These are phyloP conservation scores for Rhopalosiphum padi DNA, from an alignment of 1,140 invertebrate genomes.

Conservation along the genomic window DNA sequence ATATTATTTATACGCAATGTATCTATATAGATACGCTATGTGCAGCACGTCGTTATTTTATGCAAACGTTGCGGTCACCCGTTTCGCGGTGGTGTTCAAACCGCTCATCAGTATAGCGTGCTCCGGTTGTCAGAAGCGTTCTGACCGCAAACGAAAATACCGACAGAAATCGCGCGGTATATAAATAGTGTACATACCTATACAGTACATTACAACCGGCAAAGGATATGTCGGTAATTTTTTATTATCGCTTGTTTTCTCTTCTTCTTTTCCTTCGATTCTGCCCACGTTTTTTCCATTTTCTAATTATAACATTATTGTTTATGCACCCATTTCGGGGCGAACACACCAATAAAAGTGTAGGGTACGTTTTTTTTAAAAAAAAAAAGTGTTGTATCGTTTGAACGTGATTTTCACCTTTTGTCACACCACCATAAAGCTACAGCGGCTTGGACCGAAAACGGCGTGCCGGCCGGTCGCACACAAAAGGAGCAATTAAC, in stretches of 20 bases:
- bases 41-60: constrained; percentile 5
- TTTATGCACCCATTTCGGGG: background rate
- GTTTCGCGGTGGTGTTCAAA: constrained; percentile 5
- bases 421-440: background rate
- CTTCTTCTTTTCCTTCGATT: background rate
- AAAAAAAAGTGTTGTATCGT: background rate
- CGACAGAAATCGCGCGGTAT: background rate
- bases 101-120: constrained; percentile 46
- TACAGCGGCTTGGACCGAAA: background rate
- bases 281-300: background rate
- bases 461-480: background rate
- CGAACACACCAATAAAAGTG: background rate
- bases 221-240: background rate
- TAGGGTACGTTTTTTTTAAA: background rate
- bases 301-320: background rate
- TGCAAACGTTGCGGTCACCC: constrained; percentile 12
- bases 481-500: constrained; percentile 55
- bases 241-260: background rate
- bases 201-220: background rate
- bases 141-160: constrained; percentile 34
- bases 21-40: background rate
- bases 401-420: constrained; percentile 39
- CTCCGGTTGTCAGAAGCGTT: constrained; percentile 36
- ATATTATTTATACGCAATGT: background rate
- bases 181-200: background rate